Percentiles rank a stretch among this genome's conserved stretches.
Evolutionary conservation across 1,140 invertebrate species (phyloP).

Genomic region (Diachasma alloeum): DNA sequence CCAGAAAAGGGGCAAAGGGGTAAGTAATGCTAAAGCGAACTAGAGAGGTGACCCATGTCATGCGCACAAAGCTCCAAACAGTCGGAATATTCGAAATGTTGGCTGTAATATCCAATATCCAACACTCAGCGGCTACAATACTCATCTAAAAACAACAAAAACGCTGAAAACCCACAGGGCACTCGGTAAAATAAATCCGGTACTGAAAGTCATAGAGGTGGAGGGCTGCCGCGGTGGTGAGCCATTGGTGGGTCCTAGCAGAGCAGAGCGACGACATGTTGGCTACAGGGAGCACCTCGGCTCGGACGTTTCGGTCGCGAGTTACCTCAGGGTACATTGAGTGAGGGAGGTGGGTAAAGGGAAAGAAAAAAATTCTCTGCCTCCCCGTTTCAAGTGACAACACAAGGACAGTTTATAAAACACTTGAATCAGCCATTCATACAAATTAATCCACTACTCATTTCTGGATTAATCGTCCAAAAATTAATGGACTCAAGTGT

Average conservation of each 20-base stretch:
- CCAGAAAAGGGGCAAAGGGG: no score
- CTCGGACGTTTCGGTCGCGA: constrained; percentile 55
- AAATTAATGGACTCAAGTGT: no score
- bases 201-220: constrained; percentile 6
- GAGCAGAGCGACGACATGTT: constrained; percentile 64
- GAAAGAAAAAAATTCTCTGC: constrained; percentile 14
- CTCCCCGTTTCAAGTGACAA: constrained; percentile 16
- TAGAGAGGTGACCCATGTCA: no score
- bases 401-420: no score
- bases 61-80: no score
- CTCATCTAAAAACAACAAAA: not conserved
- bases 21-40: no score
- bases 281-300: constrained; percentile 55
- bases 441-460: no score
- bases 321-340: constrained; percentile 51
- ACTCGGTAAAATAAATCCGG: not conserved
- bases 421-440: no score
- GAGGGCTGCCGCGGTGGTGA: constrained; percentile 29
- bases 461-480: no score
- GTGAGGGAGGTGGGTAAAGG: constrained; percentile 41
- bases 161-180: not conserved
- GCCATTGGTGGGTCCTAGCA: constrained; percentile 44
- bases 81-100: no score
- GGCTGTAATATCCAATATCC: no score
- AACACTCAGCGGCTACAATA: no score